phyloP scores from a whole-genome alignment of 2,113 vertebrate species.

The Gallinago jamesoni region DNA sequence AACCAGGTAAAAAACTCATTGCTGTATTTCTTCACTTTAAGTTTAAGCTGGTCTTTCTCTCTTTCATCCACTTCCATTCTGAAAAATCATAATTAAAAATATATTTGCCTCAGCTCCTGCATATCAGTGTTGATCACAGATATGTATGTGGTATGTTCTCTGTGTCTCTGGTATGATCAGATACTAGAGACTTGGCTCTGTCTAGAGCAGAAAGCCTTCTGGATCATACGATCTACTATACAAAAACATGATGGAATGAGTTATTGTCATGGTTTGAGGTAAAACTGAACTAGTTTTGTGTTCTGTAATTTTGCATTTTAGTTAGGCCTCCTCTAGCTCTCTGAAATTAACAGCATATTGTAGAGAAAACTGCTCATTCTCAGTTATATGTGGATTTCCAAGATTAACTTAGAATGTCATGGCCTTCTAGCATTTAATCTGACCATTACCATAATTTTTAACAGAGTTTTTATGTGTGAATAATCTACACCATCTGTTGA shows the following conservation, averaged over 20 bases:
- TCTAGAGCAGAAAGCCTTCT: background rate
- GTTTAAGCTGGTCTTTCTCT: background rate
- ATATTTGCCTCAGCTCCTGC: background rate
- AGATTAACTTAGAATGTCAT: background rate
- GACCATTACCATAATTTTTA: background rate
- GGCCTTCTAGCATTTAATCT: background rate
- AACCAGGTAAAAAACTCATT: background rate
- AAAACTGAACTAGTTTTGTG: no score
- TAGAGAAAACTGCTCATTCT: no score
- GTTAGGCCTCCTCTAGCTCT: no score
- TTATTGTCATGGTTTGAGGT: background rate
- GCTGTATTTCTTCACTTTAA: background rate
- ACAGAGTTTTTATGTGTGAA: background rate
- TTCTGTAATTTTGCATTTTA: no score
- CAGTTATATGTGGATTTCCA: background rate
- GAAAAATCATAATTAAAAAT: background rate
- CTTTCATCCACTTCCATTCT: background rate
- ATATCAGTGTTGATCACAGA: background rate
- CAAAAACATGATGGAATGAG: background rate
- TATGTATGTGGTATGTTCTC: background rate
- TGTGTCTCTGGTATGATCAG: background rate
- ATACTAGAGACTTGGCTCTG: background rate
- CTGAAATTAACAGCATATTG: no score
- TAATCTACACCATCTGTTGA: slow-evolving; percentile 27
- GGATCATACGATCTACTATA: background rate